Base-by-base conservation (phyloP, 2,888 invertebrate genomes). In the Odontocerum albicorne region DNA sequence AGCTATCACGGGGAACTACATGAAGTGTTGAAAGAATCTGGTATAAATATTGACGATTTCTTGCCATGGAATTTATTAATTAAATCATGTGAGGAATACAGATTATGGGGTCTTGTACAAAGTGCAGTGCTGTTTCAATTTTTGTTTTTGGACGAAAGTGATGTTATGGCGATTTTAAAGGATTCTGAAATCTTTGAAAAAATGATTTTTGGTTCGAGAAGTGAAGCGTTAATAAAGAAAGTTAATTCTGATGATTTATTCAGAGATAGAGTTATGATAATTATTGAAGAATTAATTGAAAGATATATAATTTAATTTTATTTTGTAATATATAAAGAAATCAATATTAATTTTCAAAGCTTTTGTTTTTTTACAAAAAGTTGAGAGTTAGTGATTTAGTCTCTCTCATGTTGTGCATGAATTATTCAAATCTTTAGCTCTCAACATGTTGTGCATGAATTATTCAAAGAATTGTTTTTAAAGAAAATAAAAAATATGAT, bases 1-100 rank as follows among this genome's bases (percentile, higher is more conserved):
- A 40, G 33, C 31, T 60, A 60, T 42, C 55, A 60, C 32, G 33
- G 32, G 27, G 42, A 52, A 40, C 20, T 60, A 7, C n/a, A 7
- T n/a, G 10, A 22, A n/a, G 31, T 39, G 3, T 31, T 60, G 3
- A 13, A 17, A 6, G 46, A 55, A 27, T 49, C 45, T n/a, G 20
- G 40, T 12, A 43, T 55, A 10, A 16, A 49, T n/a, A 21, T 55
- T 13, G 36, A 49, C 3, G 19, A 52, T 17, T 12, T 52, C 22
- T 31, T 55, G 10, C 38, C 55, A 12, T 42, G 46, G 47, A 13
- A 46, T n/a, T 16, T 19, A 2, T 55, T 51, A 19, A 17, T n/a
- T 4, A 15, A 33, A 10, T 22, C 39, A 32, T 55, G 49, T 31
- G 38, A 51, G 12, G 42, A 47, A 16, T 52, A 22, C 33, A 51